Evolutionary conservation across 2,888 invertebrate genomes (phyloP), one percentile per base, ranked within the genome.

Genomic region (Notodonta dromedarius): DNA sequence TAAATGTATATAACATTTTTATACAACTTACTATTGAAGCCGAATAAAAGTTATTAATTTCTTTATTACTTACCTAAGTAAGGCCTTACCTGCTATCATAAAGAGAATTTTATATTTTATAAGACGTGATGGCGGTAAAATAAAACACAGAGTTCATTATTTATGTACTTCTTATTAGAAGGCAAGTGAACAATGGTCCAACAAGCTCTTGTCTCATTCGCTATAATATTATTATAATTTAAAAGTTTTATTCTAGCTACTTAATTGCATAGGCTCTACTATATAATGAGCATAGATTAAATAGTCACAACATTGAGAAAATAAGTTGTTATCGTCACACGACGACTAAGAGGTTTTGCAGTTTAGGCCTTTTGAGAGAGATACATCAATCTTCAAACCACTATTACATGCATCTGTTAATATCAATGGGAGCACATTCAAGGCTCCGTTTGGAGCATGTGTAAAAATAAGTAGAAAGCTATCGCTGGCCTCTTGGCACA

Each of bases 161-260:
- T 68, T 65, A 63, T 24, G 24, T 24, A 24, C 24, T 77, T 79
- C 79, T 83, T 85, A 83, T 77, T 77, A 84, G 76, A 87, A 88
- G 86, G 88, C 92, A 82, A 82, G 92, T 90, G 91, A 91, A 93
- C 92, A 91, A 89, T 85, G 89, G 91, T 92, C 87, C 93, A 86
- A 83, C 92, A 87, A 90, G 90, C 91, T 90, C 88, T 82, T 87
- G 84, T 68, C 80, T 82, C 83, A 83, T 61, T 82, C 74, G 79
- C 78, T 74, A 78, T 82, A 82, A 76, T 80, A 65, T 72, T 71
- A 62, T 24, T 6, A 83, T 83, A 87, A 80, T 87, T 83, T 80
- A 87, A 77, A 87, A 88, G 84, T 84, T 76, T 56, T 83, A 90
- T 88, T 76, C 84, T 91, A 91, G 77, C 84, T 89, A 90, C 71